These are phyloP conservation scores for Sinocyclocheilus anshuiensis DNA, from an alignment of 2,113 vertebrate species.

Conservation along the genomic window DNA sequence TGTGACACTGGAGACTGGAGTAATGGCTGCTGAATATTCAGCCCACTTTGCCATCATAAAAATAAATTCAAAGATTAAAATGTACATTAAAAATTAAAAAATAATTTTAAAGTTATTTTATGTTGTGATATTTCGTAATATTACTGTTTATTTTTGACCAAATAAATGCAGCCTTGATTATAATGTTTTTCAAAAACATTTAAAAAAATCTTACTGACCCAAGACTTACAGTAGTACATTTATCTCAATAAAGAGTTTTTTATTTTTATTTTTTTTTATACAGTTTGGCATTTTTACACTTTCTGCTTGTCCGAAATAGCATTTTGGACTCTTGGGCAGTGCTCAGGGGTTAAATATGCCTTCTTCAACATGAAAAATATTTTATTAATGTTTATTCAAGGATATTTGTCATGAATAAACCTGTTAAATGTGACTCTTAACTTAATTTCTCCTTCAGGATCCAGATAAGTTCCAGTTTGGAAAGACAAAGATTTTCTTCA, in stretches of 20 bases:
- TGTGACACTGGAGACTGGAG: no score
- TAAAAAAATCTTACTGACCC: no score
- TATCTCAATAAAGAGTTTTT: background rate
- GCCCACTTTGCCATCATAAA: background rate
- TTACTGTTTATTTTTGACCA: no score
- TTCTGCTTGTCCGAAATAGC: background rate
- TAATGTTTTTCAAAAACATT: no score
- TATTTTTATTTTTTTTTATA: background rate
- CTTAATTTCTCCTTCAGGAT: conserved; percentile 73
- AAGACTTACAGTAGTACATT: background rate
- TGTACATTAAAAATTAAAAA: no score
- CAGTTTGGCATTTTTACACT: background rate
- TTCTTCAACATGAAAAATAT: background rate
- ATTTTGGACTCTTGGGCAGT: background rate
- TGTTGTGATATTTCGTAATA: no score
- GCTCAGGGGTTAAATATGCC: background rate
- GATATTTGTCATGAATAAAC: background rate
- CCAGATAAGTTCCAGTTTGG: conserved; percentile 97
- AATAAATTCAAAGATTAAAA: background rate
- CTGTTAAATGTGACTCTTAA: background rate
- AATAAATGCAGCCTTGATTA: no score
- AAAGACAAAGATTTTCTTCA: conserved; percentile 96
- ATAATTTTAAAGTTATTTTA: no score
- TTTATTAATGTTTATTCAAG: background rate
- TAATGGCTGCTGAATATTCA: background rate